phyloP scores from a whole-genome alignment of 2,888 invertebrate genomes.

The Luffia ferchaultella region DNA sequence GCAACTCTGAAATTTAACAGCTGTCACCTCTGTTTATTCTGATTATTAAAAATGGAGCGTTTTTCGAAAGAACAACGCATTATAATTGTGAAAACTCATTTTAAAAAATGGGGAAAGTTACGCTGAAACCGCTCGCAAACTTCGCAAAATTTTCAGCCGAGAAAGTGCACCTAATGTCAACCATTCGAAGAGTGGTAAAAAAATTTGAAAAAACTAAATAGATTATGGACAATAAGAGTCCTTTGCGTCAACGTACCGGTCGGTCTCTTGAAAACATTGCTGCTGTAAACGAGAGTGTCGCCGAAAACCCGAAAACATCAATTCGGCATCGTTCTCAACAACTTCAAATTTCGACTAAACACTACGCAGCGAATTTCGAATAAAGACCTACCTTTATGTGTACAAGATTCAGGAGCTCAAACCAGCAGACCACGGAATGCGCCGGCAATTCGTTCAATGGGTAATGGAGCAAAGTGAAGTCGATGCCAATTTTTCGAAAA shows the following conservation, averaged over 20 bases:
- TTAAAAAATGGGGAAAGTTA: neutral
- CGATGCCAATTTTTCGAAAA: neutral
- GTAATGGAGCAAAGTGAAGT: neutral
- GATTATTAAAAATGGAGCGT: neutral
- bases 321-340: too few relatives aligned
- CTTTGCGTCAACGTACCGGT: too few relatives aligned
- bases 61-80: neutral
- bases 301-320: too few relatives aligned
- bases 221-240: constrained; percentile 5
- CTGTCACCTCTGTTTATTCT: too few relatives aligned
- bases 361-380: constrained; percentile 5
- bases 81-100: neutral
- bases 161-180: constrained; percentile 9
- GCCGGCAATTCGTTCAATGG: too few relatives aligned
- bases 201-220: too few relatives aligned
- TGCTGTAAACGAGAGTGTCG: too few relatives aligned
- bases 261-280: too few relatives aligned
- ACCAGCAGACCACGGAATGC: too few relatives aligned
- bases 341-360: constrained; percentile 10
- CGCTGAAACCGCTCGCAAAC: too few relatives aligned
- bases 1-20: too few relatives aligned
- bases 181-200: too few relatives aligned
- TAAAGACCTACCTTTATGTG: constrained; percentile 3
- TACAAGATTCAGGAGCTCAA: constrained; percentile 3
- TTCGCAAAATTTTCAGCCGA: constrained; percentile 7